These are phyloP conservation scores for Brenthis daphne DNA, from an alignment of 2,888 invertebrate species.

Conservation along the genomic window DNA sequence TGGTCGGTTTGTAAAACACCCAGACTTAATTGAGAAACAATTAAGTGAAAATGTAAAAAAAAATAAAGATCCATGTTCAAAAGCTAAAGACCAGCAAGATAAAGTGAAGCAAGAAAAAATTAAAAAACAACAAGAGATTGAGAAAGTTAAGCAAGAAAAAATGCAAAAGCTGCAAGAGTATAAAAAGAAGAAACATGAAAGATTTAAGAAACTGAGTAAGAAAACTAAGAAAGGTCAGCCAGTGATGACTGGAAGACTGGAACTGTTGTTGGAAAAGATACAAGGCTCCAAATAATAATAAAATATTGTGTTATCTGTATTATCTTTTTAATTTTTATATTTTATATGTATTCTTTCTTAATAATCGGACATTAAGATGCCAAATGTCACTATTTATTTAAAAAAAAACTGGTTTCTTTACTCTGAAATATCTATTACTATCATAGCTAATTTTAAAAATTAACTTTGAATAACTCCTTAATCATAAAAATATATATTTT, in stretches of 20 bases:
- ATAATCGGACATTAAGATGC: too few relatives aligned
- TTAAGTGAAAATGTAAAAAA: conserved; percentile 34
- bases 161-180: conserved; percentile 85
- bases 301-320: not conserved
- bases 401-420: too few relatives aligned
- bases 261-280: conserved; percentile 84
- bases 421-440: too few relatives aligned
- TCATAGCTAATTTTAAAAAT: too few relatives aligned
- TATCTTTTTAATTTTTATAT: not conserved
- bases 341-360: not conserved
- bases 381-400: too few relatives aligned
- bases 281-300: conserved; percentile 24
- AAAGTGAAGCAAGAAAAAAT: conserved; percentile 81
- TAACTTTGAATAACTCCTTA: too few relatives aligned
- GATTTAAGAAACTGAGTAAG: conserved; percentile 87
- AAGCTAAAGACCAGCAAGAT: conserved; percentile 80
- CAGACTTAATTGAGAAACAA: conserved; percentile 62
- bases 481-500: too few relatives aligned
- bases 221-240: conserved; percentile 93
- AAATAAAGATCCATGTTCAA: conserved; percentile 70
- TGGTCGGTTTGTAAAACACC: conserved; percentile 72
- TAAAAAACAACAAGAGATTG: conserved; percentile 71
- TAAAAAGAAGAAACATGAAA: conserved; percentile 86
- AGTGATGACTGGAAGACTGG: conserved; percentile 90
- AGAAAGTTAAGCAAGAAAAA: conserved; percentile 80